A percentile compares a stretch with the other conserved stretches of the same genome.
Evolutionary conservation across 2,888 invertebrate genomes (phyloP).

Genomic region (Germaria angustata): DNA sequence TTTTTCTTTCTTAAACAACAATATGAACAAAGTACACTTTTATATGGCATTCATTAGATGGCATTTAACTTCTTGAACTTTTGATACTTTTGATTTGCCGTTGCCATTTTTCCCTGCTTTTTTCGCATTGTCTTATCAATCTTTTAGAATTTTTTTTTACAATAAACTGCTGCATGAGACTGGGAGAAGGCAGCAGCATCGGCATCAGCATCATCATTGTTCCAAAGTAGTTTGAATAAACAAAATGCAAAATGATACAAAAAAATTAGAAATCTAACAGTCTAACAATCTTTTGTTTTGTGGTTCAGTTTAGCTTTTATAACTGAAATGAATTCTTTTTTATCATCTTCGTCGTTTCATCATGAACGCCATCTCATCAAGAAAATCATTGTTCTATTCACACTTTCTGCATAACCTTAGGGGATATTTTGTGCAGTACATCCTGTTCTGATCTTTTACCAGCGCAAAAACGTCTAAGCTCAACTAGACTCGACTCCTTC

Average conservation of each 20-base stretch:
- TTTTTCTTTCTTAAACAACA: slow-evolving; percentile 32
- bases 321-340: slow-evolving; percentile 60
- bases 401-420: slow-evolving; percentile 64
- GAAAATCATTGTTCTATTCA: slow-evolving; percentile 64
- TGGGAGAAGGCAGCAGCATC: slow-evolving; percentile 7
- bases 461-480: slow-evolving; percentile 33
- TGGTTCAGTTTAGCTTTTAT: slow-evolving; percentile 58
- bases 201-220: slow-evolving; percentile 39
- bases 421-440: slow-evolving; percentile 63
- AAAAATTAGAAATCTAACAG: slow-evolving; percentile 16
- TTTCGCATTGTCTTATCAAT: slow-evolving; percentile 45
- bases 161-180: slow-evolving; percentile 37
- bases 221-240: slow-evolving; percentile 50
- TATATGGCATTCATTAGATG: slow-evolving; percentile 64
- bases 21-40: slow-evolving; percentile 38
- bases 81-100: slow-evolving; percentile 17
- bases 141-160: slow-evolving; percentile 44
- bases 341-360: slow-evolving; percentile 29
- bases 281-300: slow-evolving; percentile 55
- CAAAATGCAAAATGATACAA: slow-evolving; percentile 34
- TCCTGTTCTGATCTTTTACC: slow-evolving; percentile 63
- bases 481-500: slow-evolving; percentile 11
- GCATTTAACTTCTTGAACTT: slow-evolving; percentile 63
- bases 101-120: slow-evolving; percentile 14
- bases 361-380: slow-evolving; percentile 62